phyloP scores from a whole-genome alignment of 2,797 vertebrate genomes.

The Microcaecilia unicolor region DNA sequence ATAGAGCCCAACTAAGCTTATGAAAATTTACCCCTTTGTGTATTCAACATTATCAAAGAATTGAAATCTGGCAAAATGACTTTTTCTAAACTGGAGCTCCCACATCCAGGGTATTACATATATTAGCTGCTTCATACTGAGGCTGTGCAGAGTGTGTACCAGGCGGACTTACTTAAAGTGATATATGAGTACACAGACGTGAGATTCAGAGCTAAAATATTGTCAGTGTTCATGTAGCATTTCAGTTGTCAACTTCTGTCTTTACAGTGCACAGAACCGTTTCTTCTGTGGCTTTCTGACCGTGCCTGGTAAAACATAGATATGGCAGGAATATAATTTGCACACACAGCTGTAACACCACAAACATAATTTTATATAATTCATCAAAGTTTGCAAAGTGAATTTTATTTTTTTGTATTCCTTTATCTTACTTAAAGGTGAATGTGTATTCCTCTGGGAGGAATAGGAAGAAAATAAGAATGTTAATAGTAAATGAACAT shows the following conservation, averaged over 20 bases:
- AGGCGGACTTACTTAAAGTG: too few relatives aligned
- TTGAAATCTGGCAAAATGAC: too few relatives aligned
- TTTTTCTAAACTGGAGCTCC: too few relatives aligned
- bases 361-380: conserved; percentile 58
- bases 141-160: not conserved
- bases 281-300: conserved; percentile 15
- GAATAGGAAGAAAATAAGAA: conserved; percentile 62
- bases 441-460: conserved; percentile 76
- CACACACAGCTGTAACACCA: conserved; percentile 52
- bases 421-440: conserved; percentile 67
- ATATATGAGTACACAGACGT: not conserved
- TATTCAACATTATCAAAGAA: too few relatives aligned
- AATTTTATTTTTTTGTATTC: conserved; percentile 67
- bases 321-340: conserved; percentile 44
- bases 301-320: conserved; percentile 37
- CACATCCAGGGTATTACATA: too few relatives aligned
- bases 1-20: too few relatives aligned
- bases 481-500: conserved; percentile 64
- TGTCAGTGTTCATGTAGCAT: not conserved
- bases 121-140: too few relatives aligned
- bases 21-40: too few relatives aligned
- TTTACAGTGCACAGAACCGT: not conserved
- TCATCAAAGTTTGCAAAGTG: conserved; percentile 63
- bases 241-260: conserved; percentile 12
- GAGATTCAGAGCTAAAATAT: not conserved